A percentile compares a stretch with the other conserved stretches of the same genome.
phyloP scores from a whole-genome alignment of 1,140 invertebrate species.

The Polyergus mexicanus region DNA sequence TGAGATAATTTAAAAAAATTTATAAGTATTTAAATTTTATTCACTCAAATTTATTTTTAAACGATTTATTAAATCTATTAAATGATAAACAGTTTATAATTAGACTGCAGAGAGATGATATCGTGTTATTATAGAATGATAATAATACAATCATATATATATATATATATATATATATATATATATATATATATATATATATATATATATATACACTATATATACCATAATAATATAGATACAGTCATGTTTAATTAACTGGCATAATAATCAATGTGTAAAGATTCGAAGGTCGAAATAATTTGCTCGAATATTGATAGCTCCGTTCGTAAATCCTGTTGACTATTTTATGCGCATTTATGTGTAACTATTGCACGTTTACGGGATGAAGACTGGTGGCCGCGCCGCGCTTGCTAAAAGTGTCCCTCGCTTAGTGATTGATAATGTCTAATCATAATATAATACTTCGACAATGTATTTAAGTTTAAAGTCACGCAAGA shows the following conservation, averaged over 20 bases:
- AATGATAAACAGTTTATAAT: not conserved
- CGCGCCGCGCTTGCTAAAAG: conserved; percentile 13
- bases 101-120: not conserved
- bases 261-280: not conserved
- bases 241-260: conserved; percentile 5
- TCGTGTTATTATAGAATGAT: not conserved
- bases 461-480: conserved; percentile 32
- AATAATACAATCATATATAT: not conserved
- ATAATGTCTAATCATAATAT: conserved; percentile 49
- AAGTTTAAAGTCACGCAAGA: conserved; percentile 48
- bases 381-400: conserved; percentile 1
- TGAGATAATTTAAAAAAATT: not conserved
- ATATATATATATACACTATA: not conserved
- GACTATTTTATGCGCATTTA: conserved; percentile 37
- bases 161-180: not conserved
- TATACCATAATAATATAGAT: not conserved
- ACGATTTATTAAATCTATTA: not conserved
- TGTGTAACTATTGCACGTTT: conserved; percentile 15
- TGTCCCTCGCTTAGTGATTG: conserved; percentile 18
- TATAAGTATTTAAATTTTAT: not conserved
- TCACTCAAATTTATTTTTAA: not conserved
- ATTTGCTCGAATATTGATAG: conserved; percentile 22
- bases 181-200: not conserved
- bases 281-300: conserved; percentile 38
- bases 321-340: conserved; percentile 4